A percentile compares a stretch with the other conserved stretches of the same genome.
Conservation (phyloP, 2,888 invertebrate species). For the Catocala sponsa region DNA sequence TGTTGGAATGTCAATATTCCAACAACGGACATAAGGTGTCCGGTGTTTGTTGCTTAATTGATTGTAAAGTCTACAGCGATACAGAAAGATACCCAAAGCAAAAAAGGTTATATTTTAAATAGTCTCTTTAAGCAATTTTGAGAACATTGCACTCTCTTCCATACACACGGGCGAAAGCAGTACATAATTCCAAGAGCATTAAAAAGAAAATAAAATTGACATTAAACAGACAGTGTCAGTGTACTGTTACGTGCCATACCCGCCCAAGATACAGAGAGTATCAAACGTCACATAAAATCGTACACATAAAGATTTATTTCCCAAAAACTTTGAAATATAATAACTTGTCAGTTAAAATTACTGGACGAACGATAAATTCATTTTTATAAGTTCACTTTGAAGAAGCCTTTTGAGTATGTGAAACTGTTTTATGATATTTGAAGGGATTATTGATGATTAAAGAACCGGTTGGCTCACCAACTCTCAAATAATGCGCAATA, state of each 20-base stretch:
- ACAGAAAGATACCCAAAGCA: too few species aligned
- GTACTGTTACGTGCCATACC: slow-evolving; percentile 44
- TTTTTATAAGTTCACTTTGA: slow-evolving; percentile 63
- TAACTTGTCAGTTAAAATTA: slow-evolving; percentile 79
- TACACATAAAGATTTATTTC: slow-evolving; percentile 79
- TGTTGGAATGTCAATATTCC: too few species aligned
- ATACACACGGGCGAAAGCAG: neutral
- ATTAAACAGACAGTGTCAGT: slow-evolving; percentile 29
- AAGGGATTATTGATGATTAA: slow-evolving; percentile 49
- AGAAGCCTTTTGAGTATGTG: slow-evolving; percentile 55
- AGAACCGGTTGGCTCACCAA: slow-evolving; percentile 20
- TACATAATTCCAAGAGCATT: neutral
- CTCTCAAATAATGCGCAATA: too few species aligned
- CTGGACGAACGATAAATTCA: slow-evolving; percentile 76
- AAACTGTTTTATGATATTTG: slow-evolving; percentile 62
- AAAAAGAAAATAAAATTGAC: slow-evolving; percentile 13
- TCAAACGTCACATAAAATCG: slow-evolving; percentile 78
- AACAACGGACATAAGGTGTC: too few species aligned
- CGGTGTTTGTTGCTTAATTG: too few species aligned
- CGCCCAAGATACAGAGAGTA: slow-evolving; percentile 61
- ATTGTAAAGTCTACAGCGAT: too few species aligned
- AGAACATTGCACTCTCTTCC: neutral
- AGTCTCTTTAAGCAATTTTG: neutral
- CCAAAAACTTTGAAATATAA: slow-evolving; percentile 82
- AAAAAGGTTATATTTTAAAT: too few species aligned